Conservation (phyloP, 2,797 vertebrate genomes). For the Hybognathus amarus region DNA sequence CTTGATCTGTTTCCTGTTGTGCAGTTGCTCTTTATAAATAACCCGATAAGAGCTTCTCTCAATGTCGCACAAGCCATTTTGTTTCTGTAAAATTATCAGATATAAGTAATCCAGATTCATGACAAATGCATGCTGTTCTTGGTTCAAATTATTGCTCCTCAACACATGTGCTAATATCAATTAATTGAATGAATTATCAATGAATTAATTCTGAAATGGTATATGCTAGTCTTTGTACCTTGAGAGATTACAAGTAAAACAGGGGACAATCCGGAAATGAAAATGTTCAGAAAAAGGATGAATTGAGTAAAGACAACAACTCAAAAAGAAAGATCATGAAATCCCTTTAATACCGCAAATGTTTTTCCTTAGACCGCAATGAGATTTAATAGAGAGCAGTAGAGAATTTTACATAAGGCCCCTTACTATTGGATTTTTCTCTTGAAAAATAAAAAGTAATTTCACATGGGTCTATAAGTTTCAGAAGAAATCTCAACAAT, state of each 20-base stretch:
- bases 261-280: neutral
- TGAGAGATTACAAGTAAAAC: neutral
- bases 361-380: neutral
- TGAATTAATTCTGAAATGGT: conserved; percentile 6
- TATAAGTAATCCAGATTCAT: conserved; percentile 53
- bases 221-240: neutral
- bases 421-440: neutral
- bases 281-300: neutral
- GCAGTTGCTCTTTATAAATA: conserved; percentile 49
- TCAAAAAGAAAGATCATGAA: neutral
- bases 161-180: neutral
- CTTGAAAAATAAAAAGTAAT: neutral
- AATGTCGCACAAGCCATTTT: conserved; percentile 6
- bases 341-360: neutral
- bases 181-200: too few relatives aligned
- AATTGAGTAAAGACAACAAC: neutral
- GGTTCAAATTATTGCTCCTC: conserved; percentile 23
- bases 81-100: conserved; percentile 56
- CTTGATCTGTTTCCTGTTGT: conserved; percentile 50
- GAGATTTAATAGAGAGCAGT: neutral
- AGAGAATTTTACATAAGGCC: neutral
- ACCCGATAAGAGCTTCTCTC: conserved; percentile 40
- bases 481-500: neutral
- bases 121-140: conserved; percentile 30
- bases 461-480: neutral